phyloP scores from a whole-genome alignment of 2,888 invertebrate genomes.

The Cerastis rubricosa region DNA sequence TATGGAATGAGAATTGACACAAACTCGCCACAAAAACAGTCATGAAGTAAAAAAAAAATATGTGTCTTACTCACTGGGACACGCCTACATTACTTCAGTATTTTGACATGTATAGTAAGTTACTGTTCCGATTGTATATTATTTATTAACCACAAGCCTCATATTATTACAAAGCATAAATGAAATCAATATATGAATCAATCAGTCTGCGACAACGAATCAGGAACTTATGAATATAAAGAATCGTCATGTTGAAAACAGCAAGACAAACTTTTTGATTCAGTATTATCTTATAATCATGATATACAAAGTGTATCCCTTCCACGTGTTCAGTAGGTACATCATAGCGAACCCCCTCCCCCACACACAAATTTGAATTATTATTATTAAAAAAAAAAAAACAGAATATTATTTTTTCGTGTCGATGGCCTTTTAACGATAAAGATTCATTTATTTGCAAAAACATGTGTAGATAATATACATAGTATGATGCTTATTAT shows the following conservation, averaged over 20 bases:
- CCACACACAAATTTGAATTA: no score
- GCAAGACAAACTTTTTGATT: background rate
- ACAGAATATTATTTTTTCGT: no score
- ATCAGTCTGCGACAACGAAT: conserved; percentile 9
- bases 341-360: background rate
- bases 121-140: background rate
- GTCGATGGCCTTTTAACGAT: no score
- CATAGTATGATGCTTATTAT: no score
- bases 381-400: no score
- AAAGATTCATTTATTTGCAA: no score
- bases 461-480: no score
- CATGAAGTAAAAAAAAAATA: background rate
- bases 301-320: background rate
- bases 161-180: conserved; percentile 2
- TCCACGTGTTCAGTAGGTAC: background rate
- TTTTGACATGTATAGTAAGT: background rate
- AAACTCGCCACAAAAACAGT: background rate
- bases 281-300: background rate
- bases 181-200: conserved; percentile 10
- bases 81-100: background rate
- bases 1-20: background rate
- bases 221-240: background rate
- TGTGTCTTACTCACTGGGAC: conserved; percentile 6
- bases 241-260: background rate
- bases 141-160: background rate